A percentile compares a stretch with the other conserved stretches of the same genome.
These are phyloP conservation scores for Nymphalis io DNA, from an alignment of 1,140 invertebrate species.

Conservation along the genomic window DNA sequence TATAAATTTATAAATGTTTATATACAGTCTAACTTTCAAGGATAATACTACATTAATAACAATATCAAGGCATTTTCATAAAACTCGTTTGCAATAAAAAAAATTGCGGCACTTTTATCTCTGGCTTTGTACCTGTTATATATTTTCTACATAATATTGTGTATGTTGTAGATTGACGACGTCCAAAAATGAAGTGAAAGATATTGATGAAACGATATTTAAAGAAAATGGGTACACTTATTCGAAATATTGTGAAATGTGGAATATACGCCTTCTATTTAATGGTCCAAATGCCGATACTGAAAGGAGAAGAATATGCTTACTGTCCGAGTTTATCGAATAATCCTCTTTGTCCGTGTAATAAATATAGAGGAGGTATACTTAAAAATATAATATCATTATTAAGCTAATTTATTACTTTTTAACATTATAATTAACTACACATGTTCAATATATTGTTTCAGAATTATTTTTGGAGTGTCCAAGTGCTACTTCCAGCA, in stretches of 20 bases:
- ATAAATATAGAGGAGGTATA: conserved; percentile 92
- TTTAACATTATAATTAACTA: neutral
- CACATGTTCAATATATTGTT: conserved; percentile 29
- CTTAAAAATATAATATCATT: neutral
- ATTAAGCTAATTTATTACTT: too few species aligned
- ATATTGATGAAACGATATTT: conserved; percentile 74
- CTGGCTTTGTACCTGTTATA: too few species aligned
- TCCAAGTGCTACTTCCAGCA: conserved; percentile 87
- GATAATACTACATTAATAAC: too few species aligned
- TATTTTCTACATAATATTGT: neutral
- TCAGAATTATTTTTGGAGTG: conserved; percentile 92
- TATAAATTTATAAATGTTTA: too few species aligned
- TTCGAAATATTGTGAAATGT: conserved; percentile 64
- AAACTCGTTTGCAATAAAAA: too few species aligned
- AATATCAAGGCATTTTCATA: too few species aligned
- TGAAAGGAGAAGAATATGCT: conserved; percentile 77
- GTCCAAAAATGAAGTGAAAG: conserved; percentile 50
- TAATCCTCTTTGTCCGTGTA: conserved; percentile 92
- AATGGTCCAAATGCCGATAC: conserved; percentile 72
- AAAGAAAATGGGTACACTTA: conserved; percentile 69
- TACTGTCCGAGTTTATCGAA: conserved; percentile 86
- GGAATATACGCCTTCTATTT: conserved; percentile 68
- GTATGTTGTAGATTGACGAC: conserved; percentile 39
- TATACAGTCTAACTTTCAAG: too few species aligned
- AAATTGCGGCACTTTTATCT: too few species aligned